These are phyloP conservation scores for Cheilosia grossa DNA, from an alignment of 2,888 invertebrate genomes.

Conservation along the genomic window DNA sequence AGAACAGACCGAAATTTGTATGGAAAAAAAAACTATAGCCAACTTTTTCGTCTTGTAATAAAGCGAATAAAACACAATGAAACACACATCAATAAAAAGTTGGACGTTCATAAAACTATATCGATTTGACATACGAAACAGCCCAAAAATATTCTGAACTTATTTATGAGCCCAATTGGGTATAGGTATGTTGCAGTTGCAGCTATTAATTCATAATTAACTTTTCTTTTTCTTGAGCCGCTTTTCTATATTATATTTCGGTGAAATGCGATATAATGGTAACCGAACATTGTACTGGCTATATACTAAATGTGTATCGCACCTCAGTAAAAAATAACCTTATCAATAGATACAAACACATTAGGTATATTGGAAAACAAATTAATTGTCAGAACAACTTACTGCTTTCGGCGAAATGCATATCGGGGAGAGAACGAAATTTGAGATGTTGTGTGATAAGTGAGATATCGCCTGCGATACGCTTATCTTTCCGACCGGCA, in stretches of 20 bases:
- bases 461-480: conserved; percentile 10
- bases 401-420: conserved; percentile 3
- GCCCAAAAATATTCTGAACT: too few species aligned
- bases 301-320: conserved; percentile 2
- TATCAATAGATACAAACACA: background rate
- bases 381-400: too few species aligned
- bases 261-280: background rate
- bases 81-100: too few species aligned
- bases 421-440: conserved; percentile 1
- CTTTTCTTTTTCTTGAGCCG: background rate
- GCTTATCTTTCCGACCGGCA: conserved; percentile 2
- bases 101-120: too few species aligned
- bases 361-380: background rate
- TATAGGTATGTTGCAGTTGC: too few species aligned
- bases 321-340: background rate
- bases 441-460: background rate
- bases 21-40: too few species aligned
- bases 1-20: too few species aligned
- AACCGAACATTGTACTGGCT: conserved; percentile 32
- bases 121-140: too few species aligned
- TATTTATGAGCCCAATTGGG: too few species aligned
- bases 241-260: background rate
- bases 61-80: too few species aligned
- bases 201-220: too few species aligned
- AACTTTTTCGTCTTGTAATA: too few species aligned